These are phyloP conservation scores for Dasyornis broadbenti DNA, from an alignment of 2,113 vertebrate species.

Conservation along the genomic window DNA sequence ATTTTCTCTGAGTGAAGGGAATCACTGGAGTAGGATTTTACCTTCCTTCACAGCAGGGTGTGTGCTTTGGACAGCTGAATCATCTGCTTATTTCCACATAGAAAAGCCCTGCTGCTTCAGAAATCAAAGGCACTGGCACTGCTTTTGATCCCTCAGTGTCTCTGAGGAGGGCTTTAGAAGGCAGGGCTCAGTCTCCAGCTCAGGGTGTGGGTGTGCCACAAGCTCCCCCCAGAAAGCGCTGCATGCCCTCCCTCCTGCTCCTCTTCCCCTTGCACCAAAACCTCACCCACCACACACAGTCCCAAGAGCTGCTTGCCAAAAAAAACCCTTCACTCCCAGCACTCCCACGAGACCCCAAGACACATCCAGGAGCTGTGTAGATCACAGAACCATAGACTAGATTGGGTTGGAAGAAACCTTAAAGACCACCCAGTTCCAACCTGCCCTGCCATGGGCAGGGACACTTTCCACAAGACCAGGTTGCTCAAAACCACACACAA, in stretches of 20 bases:
- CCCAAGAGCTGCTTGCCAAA: not conserved
- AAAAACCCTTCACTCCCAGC: not conserved
- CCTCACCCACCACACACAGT: not conserved
- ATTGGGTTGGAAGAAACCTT: not conserved
- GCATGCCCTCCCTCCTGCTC: not conserved
- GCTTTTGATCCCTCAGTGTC: not conserved
- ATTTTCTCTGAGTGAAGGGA: constrained; percentile 9
- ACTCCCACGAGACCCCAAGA: not conserved
- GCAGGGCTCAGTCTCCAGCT: not conserved
- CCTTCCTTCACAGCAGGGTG: not conserved
- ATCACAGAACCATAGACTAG: not conserved
- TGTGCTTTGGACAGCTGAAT: not conserved
- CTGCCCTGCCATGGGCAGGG: not conserved
- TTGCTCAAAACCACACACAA: not conserved
- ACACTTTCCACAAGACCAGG: not conserved
- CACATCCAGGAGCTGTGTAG: not conserved
- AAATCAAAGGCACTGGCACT: not conserved
- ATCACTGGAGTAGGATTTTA: not conserved
- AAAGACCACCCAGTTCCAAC: not conserved
- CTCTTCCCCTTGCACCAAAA: not conserved
- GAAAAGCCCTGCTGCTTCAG: not conserved
- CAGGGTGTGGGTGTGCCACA: not conserved
- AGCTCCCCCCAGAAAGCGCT: not conserved
- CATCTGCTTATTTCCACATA: not conserved
- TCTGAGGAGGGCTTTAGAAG: not conserved